A percentile compares a stretch with the other conserved stretches of the same genome.
Conservation (phyloP, 2,113 vertebrate species). For the Motacilla alba region DNA sequence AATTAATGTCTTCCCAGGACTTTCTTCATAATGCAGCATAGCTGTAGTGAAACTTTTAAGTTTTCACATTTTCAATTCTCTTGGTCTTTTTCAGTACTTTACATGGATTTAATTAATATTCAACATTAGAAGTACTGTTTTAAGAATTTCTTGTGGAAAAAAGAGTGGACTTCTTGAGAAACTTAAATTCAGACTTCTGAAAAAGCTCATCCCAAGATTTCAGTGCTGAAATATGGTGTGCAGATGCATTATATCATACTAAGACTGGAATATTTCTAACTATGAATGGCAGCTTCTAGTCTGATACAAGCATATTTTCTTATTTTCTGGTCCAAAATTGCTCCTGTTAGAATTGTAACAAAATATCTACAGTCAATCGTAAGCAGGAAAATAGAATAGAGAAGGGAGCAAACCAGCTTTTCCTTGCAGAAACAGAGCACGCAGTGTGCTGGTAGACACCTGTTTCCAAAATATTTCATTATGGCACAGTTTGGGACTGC, state of each 20-base stretch:
- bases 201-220: neutral
- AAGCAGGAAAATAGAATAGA: neutral
- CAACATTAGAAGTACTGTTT: neutral
- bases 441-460: neutral
- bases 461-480: slow-evolving; percentile 2
- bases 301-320: neutral
- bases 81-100: neutral
- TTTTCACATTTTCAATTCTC: neutral
- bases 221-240: fast-evolving
- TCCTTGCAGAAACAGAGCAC: neutral
- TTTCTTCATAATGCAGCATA: neutral
- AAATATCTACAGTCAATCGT: neutral
- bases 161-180: neutral
- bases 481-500: neutral
- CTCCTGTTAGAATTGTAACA: neutral
- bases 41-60: neutral
- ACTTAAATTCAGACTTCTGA: neutral
- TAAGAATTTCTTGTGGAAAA: neutral
- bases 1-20: neutral
- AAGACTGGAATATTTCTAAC: neutral
- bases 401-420: neutral
- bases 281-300: neutral
- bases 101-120: neutral
- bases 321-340: neutral
- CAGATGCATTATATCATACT: neutral